Evolutionary conservation across 2,888 invertebrate species (phyloP).

Genomic region (Hetaerina titia): DNA sequence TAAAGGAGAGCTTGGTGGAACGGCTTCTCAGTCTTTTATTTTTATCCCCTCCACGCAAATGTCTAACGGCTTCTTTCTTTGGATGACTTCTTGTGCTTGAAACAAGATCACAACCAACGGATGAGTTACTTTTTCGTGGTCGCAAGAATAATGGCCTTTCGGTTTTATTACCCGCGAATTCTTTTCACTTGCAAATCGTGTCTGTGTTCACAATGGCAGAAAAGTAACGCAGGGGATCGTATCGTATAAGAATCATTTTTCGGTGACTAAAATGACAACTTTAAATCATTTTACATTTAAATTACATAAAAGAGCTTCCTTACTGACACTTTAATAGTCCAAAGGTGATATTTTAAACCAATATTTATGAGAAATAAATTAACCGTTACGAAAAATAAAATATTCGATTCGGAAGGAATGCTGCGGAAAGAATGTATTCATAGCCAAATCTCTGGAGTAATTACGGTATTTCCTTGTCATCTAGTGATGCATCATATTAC

Average conservation of each 20-base stretch:
- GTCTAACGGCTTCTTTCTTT: constrained; percentile 36
- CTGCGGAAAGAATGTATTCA: not conserved
- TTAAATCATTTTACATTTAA: not conserved
- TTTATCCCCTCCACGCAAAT: not conserved
- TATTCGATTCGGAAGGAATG: not conserved
- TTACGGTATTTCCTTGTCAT: not conserved
- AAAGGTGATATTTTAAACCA: too few species aligned
- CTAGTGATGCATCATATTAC: not conserved
- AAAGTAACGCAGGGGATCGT: too few species aligned
- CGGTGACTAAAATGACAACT: not conserved
- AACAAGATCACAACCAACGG: constrained; percentile 28
- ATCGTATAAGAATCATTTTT: not conserved
- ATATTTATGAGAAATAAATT: not conserved
- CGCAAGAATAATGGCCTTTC: not conserved
- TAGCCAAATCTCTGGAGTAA: not conserved
- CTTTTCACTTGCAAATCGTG: not conserved
- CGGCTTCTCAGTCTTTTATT: not conserved
- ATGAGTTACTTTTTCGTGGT: not conserved
- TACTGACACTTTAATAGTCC: not conserved
- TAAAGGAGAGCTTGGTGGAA: constrained; percentile 26
- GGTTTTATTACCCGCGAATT: constrained; percentile 39
- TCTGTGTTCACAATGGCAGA: not conserved
- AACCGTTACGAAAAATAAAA: not conserved
- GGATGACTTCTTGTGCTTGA: not conserved
- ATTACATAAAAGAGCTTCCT: not conserved